These are phyloP conservation scores for Caenorhabditis uteleia DNA, from an alignment of 2,888 invertebrate species.

Conservation along the genomic window DNA sequence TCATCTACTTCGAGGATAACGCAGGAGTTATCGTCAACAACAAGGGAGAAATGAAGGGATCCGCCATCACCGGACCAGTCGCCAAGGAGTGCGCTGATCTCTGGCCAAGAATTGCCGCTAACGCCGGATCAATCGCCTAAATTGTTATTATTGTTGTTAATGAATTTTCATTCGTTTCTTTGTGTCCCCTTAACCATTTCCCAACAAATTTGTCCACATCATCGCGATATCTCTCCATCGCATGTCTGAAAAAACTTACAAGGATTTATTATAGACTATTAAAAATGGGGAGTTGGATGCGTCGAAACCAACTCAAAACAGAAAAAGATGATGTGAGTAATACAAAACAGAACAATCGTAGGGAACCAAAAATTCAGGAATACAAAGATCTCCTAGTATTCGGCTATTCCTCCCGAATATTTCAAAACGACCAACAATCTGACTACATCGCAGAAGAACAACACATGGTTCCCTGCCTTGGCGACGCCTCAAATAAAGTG, in stretches of 20 bases:
- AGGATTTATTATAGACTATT: too few relatives aligned
- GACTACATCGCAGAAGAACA: slow-evolving; percentile 52
- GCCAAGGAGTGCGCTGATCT: slow-evolving; percentile 99
- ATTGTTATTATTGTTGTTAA: slow-evolving; percentile 43
- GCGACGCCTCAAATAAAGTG: slow-evolving; percentile 44
- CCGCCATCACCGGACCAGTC: slow-evolving; percentile 98
- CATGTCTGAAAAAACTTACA: too few relatives aligned
- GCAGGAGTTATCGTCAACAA: slow-evolving; percentile 99
- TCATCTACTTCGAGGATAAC: slow-evolving; percentile 92
- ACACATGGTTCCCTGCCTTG: slow-evolving; percentile 58
- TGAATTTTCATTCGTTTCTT: slow-evolving; percentile 33
- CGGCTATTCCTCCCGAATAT: slow-evolving; percentile 59
- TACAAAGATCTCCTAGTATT: slow-evolving; percentile 51
- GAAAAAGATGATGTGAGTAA: slow-evolving; percentile 15
- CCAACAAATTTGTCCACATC: not conserved
- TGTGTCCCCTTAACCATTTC: not conserved
- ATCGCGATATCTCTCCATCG: not conserved
- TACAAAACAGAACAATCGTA: not conserved
- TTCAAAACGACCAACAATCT: slow-evolving; percentile 38
- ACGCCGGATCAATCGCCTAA: slow-evolving; percentile 97
- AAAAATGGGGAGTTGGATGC: slow-evolving; percentile 32
- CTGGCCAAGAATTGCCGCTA: slow-evolving; percentile 99
- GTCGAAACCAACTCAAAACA: slow-evolving; percentile 12
- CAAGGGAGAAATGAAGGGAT: slow-evolving; percentile 99
- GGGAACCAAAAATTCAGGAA: slow-evolving; percentile 18